Percentiles rank a stretch among this genome's conserved stretches.
These are phyloP conservation scores for Typhlichthys subterraneus DNA, from an alignment of 2,797 vertebrate genomes.

Conservation along the genomic window DNA sequence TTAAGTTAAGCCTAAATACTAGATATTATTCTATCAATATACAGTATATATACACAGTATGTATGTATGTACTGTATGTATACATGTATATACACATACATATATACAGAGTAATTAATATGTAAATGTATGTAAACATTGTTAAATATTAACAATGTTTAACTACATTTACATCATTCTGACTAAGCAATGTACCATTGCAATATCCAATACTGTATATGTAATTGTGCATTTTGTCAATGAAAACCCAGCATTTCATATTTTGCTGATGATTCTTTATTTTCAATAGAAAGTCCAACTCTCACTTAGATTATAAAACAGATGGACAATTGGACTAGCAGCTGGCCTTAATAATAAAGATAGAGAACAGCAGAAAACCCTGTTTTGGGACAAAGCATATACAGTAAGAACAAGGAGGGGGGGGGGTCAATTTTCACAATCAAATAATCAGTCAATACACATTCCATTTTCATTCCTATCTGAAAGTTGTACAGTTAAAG, in stretches of 20 bases:
- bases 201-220: background rate
- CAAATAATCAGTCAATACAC: constrained; percentile 27
- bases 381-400: constrained; percentile 18
- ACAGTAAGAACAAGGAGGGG: constrained; percentile 14
- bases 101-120: too few species aligned
- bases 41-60: too few species aligned
- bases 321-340: constrained; percentile 62
- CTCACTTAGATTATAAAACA: constrained; percentile 66
- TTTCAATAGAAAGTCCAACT: constrained; percentile 71
- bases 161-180: too few species aligned
- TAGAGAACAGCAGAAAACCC: background rate
- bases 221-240: background rate
- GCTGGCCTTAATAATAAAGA: constrained; percentile 46
- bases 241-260: constrained; percentile 1
- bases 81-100: too few species aligned
- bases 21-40: too few species aligned
- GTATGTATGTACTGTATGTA: too few species aligned
- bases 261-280: constrained; percentile 45
- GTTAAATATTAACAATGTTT: too few species aligned
- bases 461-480: constrained; percentile 56
- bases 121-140: too few species aligned
- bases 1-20: too few species aligned
- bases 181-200: background rate
- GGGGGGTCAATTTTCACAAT: constrained; percentile 37
- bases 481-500: constrained; percentile 55